Evolutionary conservation across 2,888 invertebrate species (phyloP), one percentile per base, ranked within the genome.

Genomic region (Pollenia amentaria): DNA sequence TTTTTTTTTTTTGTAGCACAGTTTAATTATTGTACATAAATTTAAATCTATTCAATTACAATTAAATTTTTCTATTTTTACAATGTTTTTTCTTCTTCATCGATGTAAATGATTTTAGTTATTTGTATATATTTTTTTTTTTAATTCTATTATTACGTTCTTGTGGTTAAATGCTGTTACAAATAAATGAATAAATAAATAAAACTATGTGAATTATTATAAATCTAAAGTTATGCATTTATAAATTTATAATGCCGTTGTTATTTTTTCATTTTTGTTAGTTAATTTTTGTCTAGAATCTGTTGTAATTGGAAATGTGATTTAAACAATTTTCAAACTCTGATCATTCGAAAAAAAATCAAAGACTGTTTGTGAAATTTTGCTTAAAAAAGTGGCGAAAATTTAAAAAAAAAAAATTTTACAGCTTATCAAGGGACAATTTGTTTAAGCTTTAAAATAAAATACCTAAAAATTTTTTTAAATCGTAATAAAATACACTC

Each of bases 41-140:
- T 75, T 64, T 40, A 69, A 69, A 78, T 67, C 67, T 67, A 14
- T 38, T 67, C 29, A 67, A 46, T 11, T 14, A 55, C 76, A 79
- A 70, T 62, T 70, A 70, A 42, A 53, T 60, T 60, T 55, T 80
- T 80, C 64, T 64, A 3, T 64, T 55, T 72, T 62, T 14, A 40
- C 55, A 38, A n/a, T 70, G 60, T 44, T 48, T 46, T 55, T 1
- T 16, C 44, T 7, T 46, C 2, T 9, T 57, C 8, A 14, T 7
- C 7, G 65, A 40, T 55, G 42, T 4, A 57, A 78, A 57, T 40
- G 38, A 40, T 48, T 60, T 48, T 10, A 55, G 29, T 69, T 29
- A 29, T 29, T 29, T 29, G 4, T 29, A 29, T 29, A 29, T 29
- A 6, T 29, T 29, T 6, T 29, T 69, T 57, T 10, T 57, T 21